These are phyloP conservation scores for Balaenoptera acutorostrata DNA, from an alignment of 2,113 vertebrate species.

Conservation along the genomic window DNA sequence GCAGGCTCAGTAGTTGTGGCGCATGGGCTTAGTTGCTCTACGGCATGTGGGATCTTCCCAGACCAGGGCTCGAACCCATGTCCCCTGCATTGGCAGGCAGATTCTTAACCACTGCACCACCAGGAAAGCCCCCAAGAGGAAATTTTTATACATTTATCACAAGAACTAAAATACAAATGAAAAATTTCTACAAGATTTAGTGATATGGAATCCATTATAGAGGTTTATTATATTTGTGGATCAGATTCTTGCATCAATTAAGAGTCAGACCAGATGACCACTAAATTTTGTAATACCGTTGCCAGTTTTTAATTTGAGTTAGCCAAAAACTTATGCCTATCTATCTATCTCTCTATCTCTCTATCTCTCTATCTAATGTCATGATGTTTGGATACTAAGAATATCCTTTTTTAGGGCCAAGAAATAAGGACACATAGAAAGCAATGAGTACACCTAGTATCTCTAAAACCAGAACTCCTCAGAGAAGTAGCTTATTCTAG, in stretches of 20 bases:
- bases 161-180: conserved; percentile 3
- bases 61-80: no score
- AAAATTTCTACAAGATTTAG: background rate
- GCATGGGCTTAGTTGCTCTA: no score
- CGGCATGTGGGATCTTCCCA: no score
- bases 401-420: background rate
- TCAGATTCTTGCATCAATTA: background rate
- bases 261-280: background rate
- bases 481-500: background rate
- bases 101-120: no score
- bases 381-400: background rate
- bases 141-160: background rate
- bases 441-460: background rate
- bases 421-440: background rate
- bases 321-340: background rate
- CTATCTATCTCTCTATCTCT: background rate
- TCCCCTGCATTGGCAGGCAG: no score
- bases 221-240: background rate
- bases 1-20: no score
- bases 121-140: background rate
- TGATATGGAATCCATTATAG: background rate
- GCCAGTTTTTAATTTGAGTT: background rate
- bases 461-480: background rate
- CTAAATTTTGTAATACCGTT: background rate
- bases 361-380: background rate